Evolutionary conservation across 2,113 vertebrate species (phyloP).

Genomic region (Benitochromis conjunctus): DNA sequence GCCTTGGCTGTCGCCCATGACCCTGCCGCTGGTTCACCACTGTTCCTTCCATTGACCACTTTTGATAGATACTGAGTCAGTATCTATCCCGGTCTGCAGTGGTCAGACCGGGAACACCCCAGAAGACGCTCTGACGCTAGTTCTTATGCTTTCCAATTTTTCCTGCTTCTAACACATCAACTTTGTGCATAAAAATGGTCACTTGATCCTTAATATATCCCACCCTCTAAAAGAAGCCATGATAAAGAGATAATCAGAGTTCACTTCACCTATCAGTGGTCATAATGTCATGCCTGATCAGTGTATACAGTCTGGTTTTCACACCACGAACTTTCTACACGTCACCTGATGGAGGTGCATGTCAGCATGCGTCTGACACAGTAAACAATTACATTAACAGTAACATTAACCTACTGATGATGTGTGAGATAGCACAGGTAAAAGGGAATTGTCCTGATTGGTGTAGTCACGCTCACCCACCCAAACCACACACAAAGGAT

Average conservation of each 20-base stretch:
- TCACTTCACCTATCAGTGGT: too few relatives aligned
- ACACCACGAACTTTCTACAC: fast-evolving
- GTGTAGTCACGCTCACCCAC: neutral
- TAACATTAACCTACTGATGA: neutral
- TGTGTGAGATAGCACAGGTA: neutral
- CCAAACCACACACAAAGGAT: neutral
- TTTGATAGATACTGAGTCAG: neutral
- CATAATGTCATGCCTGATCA: too few relatives aligned
- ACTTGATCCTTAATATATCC: too few relatives aligned
- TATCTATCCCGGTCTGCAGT: too few relatives aligned
- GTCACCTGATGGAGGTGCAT: neutral
- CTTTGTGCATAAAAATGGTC: too few relatives aligned
- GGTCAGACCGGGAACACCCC: neutral
- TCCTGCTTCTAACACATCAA: too few relatives aligned
- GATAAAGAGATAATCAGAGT: too few relatives aligned
- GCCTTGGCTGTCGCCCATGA: too few relatives aligned
- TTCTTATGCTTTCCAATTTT: too few relatives aligned
- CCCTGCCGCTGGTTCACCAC: too few relatives aligned
- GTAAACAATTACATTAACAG: neutral
- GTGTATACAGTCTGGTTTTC: neutral
- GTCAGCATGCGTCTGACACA: neutral
- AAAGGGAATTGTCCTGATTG: neutral
- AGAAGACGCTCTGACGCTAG: fast-evolving
- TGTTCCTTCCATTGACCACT: too few relatives aligned
- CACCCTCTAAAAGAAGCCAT: too few relatives aligned